Evolutionary conservation across 2,113 vertebrate genomes (phyloP), one percentile per base, ranked within the genome.

Genomic region (Zonotrichia leucophrys): DNA sequence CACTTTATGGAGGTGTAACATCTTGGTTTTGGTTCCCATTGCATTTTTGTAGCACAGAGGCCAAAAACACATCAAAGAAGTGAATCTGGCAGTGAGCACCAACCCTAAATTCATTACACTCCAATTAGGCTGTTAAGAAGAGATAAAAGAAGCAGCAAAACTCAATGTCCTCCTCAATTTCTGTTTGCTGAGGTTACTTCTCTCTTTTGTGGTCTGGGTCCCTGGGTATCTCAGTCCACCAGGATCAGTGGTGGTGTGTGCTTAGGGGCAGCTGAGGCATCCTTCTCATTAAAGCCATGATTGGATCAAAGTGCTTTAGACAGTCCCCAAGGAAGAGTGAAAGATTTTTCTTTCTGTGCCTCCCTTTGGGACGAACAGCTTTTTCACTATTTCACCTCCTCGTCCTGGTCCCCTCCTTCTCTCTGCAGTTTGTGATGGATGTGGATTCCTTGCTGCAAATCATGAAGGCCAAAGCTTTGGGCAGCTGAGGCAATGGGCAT

Each of bases 1-100:
- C 95, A 96, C 96, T 97, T 97, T 97, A 95, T 95, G 79, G 96
- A 97, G 96, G 96, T 97, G 95, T 95, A 97, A 95, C 79, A 95
- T 96, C 95, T 96, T 96, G 86, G 93, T 16, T 95, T 97, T 90
- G 92, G 93, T 96, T 97, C 89, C 76, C 91, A 77, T 85, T 37
- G 10, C 95, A 89, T 96, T 95, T 97, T 95, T 95, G 86, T 84
- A 96, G 72, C 3, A 5, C 69, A 84, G 94, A 94, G 79, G 95
- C 91, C 88, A 97, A 96, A 96, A 90, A 96, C 97, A 96, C 96
- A 97, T 96, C 88, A 96, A 97, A 97, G 96, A 73, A 85, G 77
- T 0, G 5, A 93, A 75, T 91, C 85, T 97, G 95, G 95, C 91
- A 95, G 35, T 0, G 4, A 92, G 56, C 67, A 80, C 75, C 69